phyloP scores from a whole-genome alignment of 2,888 invertebrate genomes.

The Pyralis farinalis region DNA sequence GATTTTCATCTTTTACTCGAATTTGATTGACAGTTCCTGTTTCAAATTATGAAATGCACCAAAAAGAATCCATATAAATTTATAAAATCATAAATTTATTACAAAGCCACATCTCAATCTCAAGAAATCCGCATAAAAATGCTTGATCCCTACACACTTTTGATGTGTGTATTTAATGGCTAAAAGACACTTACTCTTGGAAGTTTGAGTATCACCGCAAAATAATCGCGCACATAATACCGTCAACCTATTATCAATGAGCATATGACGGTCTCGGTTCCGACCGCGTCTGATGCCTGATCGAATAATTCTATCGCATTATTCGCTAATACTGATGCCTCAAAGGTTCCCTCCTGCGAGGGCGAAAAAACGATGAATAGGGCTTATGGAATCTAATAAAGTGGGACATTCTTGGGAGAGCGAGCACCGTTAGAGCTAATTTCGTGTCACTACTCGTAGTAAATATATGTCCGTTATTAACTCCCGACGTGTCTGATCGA shows the following conservation, averaged over 20 bases:
- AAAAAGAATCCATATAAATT: too few relatives aligned
- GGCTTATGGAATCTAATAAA: conserved; percentile 78
- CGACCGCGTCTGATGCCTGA: conserved; percentile 60
- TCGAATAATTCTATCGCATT: conserved; percentile 72
- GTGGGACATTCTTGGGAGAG: conserved; percentile 62
- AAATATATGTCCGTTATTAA: too few relatives aligned
- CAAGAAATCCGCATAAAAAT: too few relatives aligned
- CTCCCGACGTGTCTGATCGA: too few relatives aligned
- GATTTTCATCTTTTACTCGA: too few relatives aligned
- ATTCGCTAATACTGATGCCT: conserved; percentile 70
- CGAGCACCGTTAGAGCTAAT: conserved; percentile 49
- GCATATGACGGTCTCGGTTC: conserved; percentile 47
- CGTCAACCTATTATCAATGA: conserved; percentile 63
- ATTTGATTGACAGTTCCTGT: too few relatives aligned
- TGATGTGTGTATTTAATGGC: too few relatives aligned
- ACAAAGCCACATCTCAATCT: too few relatives aligned
- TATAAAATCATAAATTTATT: too few relatives aligned
- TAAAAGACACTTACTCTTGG: too few relatives aligned
- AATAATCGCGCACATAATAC: conserved; percentile 60
- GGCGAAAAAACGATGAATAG: conserved; percentile 73
- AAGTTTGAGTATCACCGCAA: conserved; percentile 40
- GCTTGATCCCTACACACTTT: too few relatives aligned
- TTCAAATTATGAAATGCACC: too few relatives aligned
- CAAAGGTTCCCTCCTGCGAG: conserved; percentile 60
- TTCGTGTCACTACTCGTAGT: conserved; percentile 34